Evolutionary conservation across 2,888 invertebrate species (phyloP).

Genomic region (Amphiduros pacificus): DNA sequence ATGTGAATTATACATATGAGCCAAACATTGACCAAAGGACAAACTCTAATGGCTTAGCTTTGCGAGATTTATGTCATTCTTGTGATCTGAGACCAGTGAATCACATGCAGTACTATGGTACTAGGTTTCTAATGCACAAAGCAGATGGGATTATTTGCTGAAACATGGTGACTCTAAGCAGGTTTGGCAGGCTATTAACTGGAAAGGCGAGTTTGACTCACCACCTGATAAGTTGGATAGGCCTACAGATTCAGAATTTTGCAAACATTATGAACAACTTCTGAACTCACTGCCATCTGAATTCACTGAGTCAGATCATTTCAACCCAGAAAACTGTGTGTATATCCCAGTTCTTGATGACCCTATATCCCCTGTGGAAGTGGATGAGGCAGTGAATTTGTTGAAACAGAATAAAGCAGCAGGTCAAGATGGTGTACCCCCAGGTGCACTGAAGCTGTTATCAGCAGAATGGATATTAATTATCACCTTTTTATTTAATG

Average conservation of each 20-base stretch:
- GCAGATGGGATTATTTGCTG: no score
- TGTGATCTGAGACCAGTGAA: neutral
- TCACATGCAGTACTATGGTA: no score
- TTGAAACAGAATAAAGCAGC: neutral
- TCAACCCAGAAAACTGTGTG: neutral
- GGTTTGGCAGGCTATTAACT: neutral
- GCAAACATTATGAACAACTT: neutral
- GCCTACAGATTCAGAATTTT: neutral
- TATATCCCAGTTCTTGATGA: neutral
- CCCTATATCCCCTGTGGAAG: neutral
- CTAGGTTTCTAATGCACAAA: no score
- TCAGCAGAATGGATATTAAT: neutral
- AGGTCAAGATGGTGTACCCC: neutral
- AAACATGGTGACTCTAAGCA: neutral
- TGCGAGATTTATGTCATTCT: neutral
- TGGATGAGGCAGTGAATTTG: neutral
- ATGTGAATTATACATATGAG: neutral
- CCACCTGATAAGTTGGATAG: neutral
- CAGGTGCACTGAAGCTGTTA: neutral
- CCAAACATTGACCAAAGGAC: neutral
- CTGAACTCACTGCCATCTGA: no score
- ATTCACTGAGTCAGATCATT: no score
- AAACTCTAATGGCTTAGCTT: neutral
- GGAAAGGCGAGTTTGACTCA: neutral
- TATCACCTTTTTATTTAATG: neutral